Evolutionary conservation across 2,888 invertebrate genomes (phyloP).

Genomic region (Synergus japonicus): DNA sequence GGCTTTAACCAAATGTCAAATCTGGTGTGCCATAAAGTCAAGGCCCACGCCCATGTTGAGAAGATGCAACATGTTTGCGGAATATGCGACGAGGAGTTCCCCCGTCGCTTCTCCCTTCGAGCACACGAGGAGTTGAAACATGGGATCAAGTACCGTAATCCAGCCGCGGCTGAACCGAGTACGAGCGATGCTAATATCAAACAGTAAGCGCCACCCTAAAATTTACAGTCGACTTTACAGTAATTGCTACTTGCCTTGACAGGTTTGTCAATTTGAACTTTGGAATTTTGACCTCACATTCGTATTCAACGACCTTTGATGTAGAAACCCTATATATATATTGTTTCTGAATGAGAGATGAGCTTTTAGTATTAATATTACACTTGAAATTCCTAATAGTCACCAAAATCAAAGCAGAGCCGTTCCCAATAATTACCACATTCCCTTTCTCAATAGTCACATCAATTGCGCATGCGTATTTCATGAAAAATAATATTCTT

Average conservation of each 20-base stretch:
- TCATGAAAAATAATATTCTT: too few species aligned
- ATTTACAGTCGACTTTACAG: background rate
- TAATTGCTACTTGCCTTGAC: background rate
- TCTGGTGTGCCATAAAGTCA: slow-evolving; percentile 87
- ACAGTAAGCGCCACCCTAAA: slow-evolving; percentile 47
- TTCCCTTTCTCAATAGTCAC: too few species aligned
- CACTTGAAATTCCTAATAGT: too few species aligned
- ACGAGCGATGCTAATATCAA: slow-evolving; percentile 49
- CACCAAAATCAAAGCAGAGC: too few species aligned
- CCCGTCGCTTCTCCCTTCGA: slow-evolving; percentile 79
- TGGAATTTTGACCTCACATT: background rate
- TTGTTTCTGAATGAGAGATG: too few species aligned
- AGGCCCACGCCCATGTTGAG: slow-evolving; percentile 81
- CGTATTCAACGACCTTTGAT: background rate
- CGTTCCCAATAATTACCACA: too few species aligned
- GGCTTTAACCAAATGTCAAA: slow-evolving; percentile 91
- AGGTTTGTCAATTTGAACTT: background rate
- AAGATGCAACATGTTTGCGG: slow-evolving; percentile 79
- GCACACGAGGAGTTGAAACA: slow-evolving; percentile 81
- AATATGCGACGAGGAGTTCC: slow-evolving; percentile 80
- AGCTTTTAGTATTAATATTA: too few species aligned
- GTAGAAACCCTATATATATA: background rate
- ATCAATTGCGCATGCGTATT: too few species aligned
- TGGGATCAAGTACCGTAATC: slow-evolving; percentile 76
- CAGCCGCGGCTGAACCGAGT: slow-evolving; percentile 54